Evolutionary conservation across 2,888 invertebrate genomes (phyloP), one percentile per base, ranked within the genome.

Genomic region (Protophormia terraenovae): DNA sequence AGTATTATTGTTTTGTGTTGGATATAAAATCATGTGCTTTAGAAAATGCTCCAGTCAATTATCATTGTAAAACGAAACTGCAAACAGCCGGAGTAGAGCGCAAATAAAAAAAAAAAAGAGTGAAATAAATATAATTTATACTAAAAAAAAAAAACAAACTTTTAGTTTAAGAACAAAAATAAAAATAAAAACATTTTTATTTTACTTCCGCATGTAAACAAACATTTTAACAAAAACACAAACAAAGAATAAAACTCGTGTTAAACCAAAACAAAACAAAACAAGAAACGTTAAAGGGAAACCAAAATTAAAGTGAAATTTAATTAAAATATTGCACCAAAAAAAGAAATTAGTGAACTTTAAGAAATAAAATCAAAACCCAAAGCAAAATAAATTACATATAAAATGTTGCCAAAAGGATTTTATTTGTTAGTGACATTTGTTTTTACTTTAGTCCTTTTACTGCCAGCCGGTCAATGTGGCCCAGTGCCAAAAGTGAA

Each of bases 401-500:
- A 38, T 3, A 86, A 87, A 89, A 91, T 91, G 91, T 87, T 87
- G 87, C 87, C 88, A 86, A 89, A 89, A 85, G 38, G 67, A 16
- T 84, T 87, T 47, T 50, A 83, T 88, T 87, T 89, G 86, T 69
- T 89, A 84, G 88, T 87, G 58, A 84, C 87, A 71, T 69, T 89
- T 84, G 83, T 87, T 32, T 47, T 58, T 53, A 86, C 88, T 78
- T 86, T 89, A 73, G 83, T 73, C 29, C 72, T 89, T 76, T 76
- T 91, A 62, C 29, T 87, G 29, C 87, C 88, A 78, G 86, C 87
- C 84, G 88, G 88, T 35, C 89, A 88, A 86, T 89, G 91, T 89
- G 91, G 91, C 89, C 91, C 91, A 79, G 89, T 91, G 89, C 90
- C 91, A 89, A 91, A 90, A 89, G 89, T 91, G 45, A 90, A 91